Evolutionary conservation across 2,797 vertebrate genomes (phyloP).

Genomic region (Acanthurus leucopareius): DNA sequence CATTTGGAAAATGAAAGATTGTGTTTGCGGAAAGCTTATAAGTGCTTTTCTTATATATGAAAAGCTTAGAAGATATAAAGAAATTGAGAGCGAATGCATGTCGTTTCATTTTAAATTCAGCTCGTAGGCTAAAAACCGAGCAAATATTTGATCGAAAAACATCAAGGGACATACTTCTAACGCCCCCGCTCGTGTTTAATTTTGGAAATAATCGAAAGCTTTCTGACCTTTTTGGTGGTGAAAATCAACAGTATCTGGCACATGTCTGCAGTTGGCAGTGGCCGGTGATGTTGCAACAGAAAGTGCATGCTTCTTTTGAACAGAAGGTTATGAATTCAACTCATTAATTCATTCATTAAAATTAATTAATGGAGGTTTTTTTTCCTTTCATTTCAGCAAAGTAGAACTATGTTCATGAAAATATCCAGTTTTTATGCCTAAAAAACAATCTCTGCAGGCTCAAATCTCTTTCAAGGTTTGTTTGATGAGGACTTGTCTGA

Average conservation of each 20-base stretch:
- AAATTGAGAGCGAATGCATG: background rate
- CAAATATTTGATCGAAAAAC: slow-evolving; percentile 1
- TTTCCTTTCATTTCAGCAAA: background rate
- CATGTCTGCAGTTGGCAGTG: background rate
- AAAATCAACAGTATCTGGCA: slow-evolving; percentile 4
- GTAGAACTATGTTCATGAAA: background rate
- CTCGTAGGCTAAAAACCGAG: background rate
- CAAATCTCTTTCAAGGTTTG: background rate
- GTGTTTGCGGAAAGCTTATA: background rate
- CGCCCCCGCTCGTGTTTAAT: background rate
- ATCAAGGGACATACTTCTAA: background rate
- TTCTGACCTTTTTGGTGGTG: background rate
- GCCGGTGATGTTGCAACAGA: background rate
- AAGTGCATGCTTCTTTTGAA: background rate
- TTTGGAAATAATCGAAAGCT: background rate
- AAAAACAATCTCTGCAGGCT: background rate
- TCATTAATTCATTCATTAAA: background rate
- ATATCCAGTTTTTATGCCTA: background rate
- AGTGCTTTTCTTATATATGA: background rate
- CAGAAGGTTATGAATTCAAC: background rate
- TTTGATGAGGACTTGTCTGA: background rate
- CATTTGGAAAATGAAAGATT: background rate
- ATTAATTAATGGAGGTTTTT: background rate
- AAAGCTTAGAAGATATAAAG: background rate
- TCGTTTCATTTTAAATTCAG: slow-evolving; percentile 6